Conservation (phyloP, 2,113 vertebrate genomes). For the Actinemys pallida region DNA sequence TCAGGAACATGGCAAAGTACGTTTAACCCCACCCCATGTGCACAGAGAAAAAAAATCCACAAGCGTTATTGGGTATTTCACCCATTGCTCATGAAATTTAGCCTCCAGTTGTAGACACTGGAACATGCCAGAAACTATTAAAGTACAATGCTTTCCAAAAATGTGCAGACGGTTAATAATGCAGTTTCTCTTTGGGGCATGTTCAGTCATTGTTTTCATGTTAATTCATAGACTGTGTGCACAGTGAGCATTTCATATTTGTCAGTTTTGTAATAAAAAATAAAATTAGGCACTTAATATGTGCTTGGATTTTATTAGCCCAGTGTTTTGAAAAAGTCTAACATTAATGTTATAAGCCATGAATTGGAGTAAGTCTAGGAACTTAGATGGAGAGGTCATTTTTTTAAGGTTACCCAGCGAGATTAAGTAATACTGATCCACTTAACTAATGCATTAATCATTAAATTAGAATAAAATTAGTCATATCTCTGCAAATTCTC, state of each 20-base stretch:
- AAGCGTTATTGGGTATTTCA: neutral
- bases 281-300: neutral
- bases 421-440: neutral
- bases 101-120: neutral
- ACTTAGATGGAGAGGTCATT: neutral
- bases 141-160: neutral
- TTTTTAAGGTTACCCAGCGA: slow-evolving; percentile 5
- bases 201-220: neutral
- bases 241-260: neutral
- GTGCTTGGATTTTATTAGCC: neutral
- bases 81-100: neutral
- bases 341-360: neutral
- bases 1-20: neutral
- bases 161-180: neutral
- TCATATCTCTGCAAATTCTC: neutral
- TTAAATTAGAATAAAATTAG: slow-evolving; percentile 26
- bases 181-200: neutral
- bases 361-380: neutral
- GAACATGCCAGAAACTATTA: neutral
- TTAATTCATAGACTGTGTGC: neutral
- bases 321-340: neutral
- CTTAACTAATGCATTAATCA: slow-evolving; percentile 47
- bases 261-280: neutral
- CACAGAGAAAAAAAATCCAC: neutral
- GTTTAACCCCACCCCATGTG: neutral